Percentiles rank a stretch among this genome's conserved stretches.
These are phyloP conservation scores for Apogon talboti DNA, from an alignment of 2,797 vertebrate species.

Conservation along the genomic window DNA sequence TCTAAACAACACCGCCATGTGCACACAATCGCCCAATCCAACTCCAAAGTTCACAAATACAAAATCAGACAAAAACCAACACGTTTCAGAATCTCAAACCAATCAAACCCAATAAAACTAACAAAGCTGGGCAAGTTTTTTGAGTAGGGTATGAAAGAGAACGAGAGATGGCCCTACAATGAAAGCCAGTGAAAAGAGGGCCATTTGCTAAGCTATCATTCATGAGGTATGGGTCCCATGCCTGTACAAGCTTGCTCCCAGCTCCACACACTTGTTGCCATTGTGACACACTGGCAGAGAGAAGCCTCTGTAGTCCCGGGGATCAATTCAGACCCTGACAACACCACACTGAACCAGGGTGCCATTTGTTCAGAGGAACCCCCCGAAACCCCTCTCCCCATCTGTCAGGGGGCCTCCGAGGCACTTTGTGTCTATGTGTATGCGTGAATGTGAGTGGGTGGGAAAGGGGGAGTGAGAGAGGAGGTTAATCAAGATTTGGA, in stretches of 20 bases:
- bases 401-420: conserved; percentile 88
- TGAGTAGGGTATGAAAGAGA: conserved; percentile 81
- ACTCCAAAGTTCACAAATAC: conserved; percentile 69
- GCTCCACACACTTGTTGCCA: conserved; percentile 87
- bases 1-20: conserved; percentile 36
- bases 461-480: conserved; percentile 79
- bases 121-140: conserved; percentile 80
- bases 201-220: conserved; percentile 88
- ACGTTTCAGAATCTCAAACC: conserved; percentile 80
- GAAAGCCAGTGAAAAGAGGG: conserved; percentile 82
- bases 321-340: conserved; percentile 89
- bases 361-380: conserved; percentile 85
- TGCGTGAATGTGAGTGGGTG: conserved; percentile 85
- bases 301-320: conserved; percentile 82
- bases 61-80: conserved; percentile 79
- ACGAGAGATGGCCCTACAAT: conserved; percentile 80
- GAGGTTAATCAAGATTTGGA: conserved; percentile 88
- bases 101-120: conserved; percentile 83
- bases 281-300: conserved; percentile 87
- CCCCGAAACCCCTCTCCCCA: conserved; percentile 85
- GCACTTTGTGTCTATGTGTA: conserved; percentile 83
- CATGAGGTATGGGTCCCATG: conserved; percentile 86
- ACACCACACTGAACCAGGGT: conserved; percentile 86
- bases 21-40: conserved; percentile 28
- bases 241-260: conserved; percentile 89